A percentile compares a stretch with the other conserved stretches of the same genome.
Evolutionary conservation across 2,888 invertebrate species (phyloP).

Genomic region (Melolontha melolontha): DNA sequence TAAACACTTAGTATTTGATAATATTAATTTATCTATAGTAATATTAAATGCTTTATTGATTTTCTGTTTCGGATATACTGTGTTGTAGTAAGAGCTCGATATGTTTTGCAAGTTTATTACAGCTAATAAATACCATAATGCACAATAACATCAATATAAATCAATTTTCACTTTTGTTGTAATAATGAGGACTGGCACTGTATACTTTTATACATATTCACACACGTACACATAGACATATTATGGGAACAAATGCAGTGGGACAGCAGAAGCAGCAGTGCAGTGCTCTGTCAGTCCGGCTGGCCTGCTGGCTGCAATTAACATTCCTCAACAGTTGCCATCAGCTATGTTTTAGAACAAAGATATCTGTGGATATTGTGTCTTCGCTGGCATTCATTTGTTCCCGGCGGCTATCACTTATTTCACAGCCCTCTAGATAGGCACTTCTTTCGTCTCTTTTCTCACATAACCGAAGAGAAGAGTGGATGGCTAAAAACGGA

Average conservation of each 20-base stretch:
- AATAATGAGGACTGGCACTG: background rate
- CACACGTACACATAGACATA: constrained; percentile 22
- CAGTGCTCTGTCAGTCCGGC: constrained; percentile 57
- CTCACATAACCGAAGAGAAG: constrained; percentile 1
- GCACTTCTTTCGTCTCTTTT: constrained; percentile 21
- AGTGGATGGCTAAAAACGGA: constrained; percentile 9
- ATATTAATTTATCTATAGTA: too few relatives aligned
- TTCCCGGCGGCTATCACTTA: constrained; percentile 51
- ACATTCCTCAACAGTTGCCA: constrained; percentile 64
- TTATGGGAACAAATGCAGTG: constrained; percentile 42
- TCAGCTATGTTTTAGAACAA: constrained; percentile 64
- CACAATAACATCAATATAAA: too few relatives aligned
- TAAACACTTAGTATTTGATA: too few relatives aligned
- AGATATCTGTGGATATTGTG: constrained; percentile 59
- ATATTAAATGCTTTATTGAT: too few relatives aligned
- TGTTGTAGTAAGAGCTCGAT: too few relatives aligned
- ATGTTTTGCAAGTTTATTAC: too few relatives aligned
- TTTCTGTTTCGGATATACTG: too few relatives aligned
- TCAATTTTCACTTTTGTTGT: too few relatives aligned
- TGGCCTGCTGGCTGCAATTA: constrained; percentile 60
- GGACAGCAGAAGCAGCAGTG: constrained; percentile 38
- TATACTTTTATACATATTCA: constrained; percentile 20
- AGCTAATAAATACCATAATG: too few relatives aligned
- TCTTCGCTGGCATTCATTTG: constrained; percentile 51
- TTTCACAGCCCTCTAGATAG: constrained; percentile 48